Conservation (phyloP, 1,140 invertebrate genomes). For the Papilio polytes region DNA sequence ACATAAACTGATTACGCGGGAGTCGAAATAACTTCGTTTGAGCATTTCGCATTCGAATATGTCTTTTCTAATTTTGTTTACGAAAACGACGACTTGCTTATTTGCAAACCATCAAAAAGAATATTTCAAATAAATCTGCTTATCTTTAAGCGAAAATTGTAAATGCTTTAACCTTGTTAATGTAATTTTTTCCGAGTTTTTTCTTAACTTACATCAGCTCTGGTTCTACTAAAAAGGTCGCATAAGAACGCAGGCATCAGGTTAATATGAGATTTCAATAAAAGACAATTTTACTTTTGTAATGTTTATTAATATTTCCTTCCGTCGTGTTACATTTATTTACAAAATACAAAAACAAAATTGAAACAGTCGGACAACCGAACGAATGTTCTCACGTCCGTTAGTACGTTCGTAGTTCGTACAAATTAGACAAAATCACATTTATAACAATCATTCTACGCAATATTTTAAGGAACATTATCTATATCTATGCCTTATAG, state of each 20-base stretch:
- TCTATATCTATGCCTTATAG: constrained; percentile 72
- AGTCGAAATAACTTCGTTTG: constrained; percentile 44
- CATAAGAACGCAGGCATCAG: too few species aligned
- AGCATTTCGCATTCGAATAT: constrained; percentile 33
- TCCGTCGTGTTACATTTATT: constrained; percentile 74
- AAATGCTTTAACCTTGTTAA: neutral
- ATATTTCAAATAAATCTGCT: constrained; percentile 15
- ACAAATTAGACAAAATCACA: constrained; percentile 68
- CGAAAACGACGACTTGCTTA: constrained; percentile 42
- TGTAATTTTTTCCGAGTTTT: neutral
- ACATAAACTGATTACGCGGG: constrained; percentile 41
- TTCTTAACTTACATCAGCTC: neutral
- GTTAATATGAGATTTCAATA: neutral
- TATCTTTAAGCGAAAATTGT: neutral
- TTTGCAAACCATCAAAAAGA: constrained; percentile 31
- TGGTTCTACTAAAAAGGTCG: neutral
- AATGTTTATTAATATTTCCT: constrained; percentile 70
- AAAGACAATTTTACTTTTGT: constrained; percentile 36
- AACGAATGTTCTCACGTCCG: constrained; percentile 39
- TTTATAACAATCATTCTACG: constrained; percentile 70
- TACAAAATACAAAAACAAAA: constrained; percentile 77
- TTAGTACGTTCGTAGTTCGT: constrained; percentile 51
- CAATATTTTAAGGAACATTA: constrained; percentile 74
- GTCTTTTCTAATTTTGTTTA: constrained; percentile 44
- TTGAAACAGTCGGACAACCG: constrained; percentile 40